Conservation (phyloP, 2,797 vertebrate species). For the Oceanodroma leucorhoa region DNA sequence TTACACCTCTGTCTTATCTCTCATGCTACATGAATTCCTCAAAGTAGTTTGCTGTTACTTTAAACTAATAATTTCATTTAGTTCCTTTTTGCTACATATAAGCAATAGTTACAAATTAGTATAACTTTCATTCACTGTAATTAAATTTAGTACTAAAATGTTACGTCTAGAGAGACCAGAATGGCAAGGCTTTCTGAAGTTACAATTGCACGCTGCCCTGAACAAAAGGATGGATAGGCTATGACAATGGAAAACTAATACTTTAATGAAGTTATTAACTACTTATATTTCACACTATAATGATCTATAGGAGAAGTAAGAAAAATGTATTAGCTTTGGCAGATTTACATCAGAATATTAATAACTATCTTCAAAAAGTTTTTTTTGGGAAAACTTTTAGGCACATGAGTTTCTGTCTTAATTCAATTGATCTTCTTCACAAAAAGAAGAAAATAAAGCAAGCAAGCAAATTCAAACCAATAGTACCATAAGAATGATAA, state of each 20-base stretch:
- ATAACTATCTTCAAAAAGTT: neutral
- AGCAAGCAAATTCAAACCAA: rapidly evolving
- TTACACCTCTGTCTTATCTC: neutral
- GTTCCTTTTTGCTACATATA: neutral
- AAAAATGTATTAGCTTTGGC: neutral
- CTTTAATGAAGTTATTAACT: neutral
- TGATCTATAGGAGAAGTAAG: neutral
- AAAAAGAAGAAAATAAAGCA: neutral
- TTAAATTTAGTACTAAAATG: neutral
- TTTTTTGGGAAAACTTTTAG: neutral
- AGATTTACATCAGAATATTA: neutral
- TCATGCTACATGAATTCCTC: neutral
- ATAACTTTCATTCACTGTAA: neutral
- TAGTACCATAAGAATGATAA: neutral
- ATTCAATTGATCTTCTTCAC: neutral
- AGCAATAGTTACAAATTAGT: neutral
- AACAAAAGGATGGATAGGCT: neutral
- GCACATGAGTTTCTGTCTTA: neutral
- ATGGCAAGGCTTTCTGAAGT: neutral
- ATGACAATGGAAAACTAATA: neutral
- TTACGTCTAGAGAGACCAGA: neutral
- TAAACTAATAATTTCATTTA: neutral
- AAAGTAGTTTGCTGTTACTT: neutral
- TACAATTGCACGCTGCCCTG: neutral
- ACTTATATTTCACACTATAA: neutral